These are phyloP conservation scores for Pterocles orientalis DNA, from an alignment of 2,113 vertebrate species.

Conservation along the genomic window DNA sequence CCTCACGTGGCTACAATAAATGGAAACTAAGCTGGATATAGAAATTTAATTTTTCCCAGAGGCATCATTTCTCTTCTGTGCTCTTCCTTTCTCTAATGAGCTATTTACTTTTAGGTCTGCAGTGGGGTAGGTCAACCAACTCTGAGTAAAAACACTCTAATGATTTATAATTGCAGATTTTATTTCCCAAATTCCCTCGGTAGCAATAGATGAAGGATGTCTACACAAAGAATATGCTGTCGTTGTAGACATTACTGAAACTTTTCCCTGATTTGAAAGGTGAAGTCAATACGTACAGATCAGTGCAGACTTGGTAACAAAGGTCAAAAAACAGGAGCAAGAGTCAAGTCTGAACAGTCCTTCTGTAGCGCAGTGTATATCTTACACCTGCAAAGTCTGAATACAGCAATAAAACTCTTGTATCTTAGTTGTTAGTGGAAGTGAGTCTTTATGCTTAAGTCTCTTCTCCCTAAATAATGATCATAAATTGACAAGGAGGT, in stretches of 20 bases:
- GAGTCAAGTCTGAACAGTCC: neutral
- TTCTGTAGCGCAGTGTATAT: neutral
- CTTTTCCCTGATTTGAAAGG: neutral
- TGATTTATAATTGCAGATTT: neutral
- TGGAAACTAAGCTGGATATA: conserved; percentile 49
- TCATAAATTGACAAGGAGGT: neutral
- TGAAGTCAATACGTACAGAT: neutral
- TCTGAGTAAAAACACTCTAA: neutral
- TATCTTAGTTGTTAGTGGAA: neutral
- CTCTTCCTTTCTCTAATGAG: conserved; percentile 41
- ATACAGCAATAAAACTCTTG: neutral
- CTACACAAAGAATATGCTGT: neutral
- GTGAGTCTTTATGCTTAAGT: neutral
- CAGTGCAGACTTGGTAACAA: neutral
- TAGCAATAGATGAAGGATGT: neutral
- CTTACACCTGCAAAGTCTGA: neutral
- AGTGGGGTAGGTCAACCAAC: neutral
- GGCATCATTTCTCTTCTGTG: neutral
- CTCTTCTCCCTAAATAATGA: neutral
- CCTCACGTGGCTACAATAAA: neutral
- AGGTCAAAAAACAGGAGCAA: neutral
- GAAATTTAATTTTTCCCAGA: conserved; percentile 57
- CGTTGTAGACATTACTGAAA: neutral
- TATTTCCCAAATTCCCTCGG: neutral
- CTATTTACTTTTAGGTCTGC: neutral